Percentiles rank a stretch among this genome's conserved stretches.
Conservation (phyloP, 1,140 invertebrate genomes). For the Drosophila eugracilis region DNA sequence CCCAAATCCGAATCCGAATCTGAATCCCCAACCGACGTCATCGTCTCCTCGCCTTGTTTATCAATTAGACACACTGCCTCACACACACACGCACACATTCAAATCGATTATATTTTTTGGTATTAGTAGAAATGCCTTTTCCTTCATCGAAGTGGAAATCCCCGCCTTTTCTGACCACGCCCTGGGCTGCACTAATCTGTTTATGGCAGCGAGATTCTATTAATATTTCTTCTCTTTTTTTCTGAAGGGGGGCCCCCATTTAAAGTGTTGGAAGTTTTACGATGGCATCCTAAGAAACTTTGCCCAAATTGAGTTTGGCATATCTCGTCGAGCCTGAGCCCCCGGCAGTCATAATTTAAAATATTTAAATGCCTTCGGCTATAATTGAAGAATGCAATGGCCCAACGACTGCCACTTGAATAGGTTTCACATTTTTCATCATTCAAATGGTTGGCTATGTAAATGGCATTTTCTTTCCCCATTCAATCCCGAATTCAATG, state of each 20-base stretch:
- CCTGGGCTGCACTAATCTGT: slow-evolving; percentile 63
- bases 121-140: slow-evolving; percentile 48
- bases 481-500: slow-evolving; percentile 36
- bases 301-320: slow-evolving; percentile 48
- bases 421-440: slow-evolving; percentile 64
- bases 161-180: slow-evolving; percentile 8
- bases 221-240: slow-evolving; percentile 53
- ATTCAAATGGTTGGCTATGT: slow-evolving; percentile 59
- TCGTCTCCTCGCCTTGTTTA: slow-evolving; percentile 64
- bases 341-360: slow-evolving; percentile 47
- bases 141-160: slow-evolving; percentile 13
- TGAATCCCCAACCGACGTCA: slow-evolving; percentile 11
- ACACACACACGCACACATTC: too few relatives aligned
- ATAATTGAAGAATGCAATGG: slow-evolving; percentile 64
- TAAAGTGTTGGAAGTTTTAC: slow-evolving; percentile 80
- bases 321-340: slow-evolving; percentile 8
- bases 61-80: slow-evolving; percentile 79
- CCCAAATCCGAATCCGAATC: slow-evolving; percentile 15
- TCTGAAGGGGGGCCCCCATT: slow-evolving; percentile 10
- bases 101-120: slow-evolving; percentile 39
- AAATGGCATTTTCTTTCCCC: slow-evolving; percentile 31
- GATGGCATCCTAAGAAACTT: slow-evolving; percentile 22
- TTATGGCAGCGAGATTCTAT: slow-evolving; percentile 74
- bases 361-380: slow-evolving; percentile 59
- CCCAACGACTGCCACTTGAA: slow-evolving; percentile 38